A percentile compares a stretch with the other conserved stretches of the same genome.
phyloP scores from a whole-genome alignment of 2,888 invertebrate species.

The Spisula solida region DNA sequence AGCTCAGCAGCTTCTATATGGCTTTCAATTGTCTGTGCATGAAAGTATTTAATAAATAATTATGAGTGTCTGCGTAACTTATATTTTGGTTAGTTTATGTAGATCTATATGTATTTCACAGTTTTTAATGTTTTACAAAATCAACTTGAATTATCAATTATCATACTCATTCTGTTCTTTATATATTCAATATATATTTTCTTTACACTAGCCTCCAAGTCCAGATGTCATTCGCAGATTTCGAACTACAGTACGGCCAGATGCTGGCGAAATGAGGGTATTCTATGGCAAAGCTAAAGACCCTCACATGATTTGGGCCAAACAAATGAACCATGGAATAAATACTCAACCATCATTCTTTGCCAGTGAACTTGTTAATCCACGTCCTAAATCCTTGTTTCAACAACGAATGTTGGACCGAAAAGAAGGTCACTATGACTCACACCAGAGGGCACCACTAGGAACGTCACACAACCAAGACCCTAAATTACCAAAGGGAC shows the following conservation, averaged over 20 bases:
- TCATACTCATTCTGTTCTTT: too few relatives aligned
- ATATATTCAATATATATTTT: neutral
- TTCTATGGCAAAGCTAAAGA: constrained; percentile 87
- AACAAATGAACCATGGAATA: constrained; percentile 86
- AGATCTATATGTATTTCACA: too few relatives aligned
- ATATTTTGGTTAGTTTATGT: too few relatives aligned
- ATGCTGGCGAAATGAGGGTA: constrained; percentile 84
- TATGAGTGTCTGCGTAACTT: too few relatives aligned
- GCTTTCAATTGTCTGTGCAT: too few relatives aligned
- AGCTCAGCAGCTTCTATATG: too few relatives aligned
- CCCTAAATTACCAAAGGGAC: constrained; percentile 79
- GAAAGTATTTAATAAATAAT: too few relatives aligned
- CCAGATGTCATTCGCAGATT: constrained; percentile 85
- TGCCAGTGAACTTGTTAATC: constrained; percentile 84
- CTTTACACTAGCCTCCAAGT: constrained; percentile 81
- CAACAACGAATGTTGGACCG: constrained; percentile 82
- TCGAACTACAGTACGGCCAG: constrained; percentile 84
- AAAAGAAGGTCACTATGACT: constrained; percentile 83
- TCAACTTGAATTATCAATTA: too few relatives aligned
- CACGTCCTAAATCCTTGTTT: constrained; percentile 84
- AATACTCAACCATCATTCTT: constrained; percentile 79
- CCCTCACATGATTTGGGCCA: constrained; percentile 85
- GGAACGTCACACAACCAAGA: constrained; percentile 84
- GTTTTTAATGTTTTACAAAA: too few relatives aligned
- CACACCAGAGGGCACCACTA: constrained; percentile 82